Evolutionary conservation across 2,797 vertebrate species (phyloP), one percentile per base, ranked within the genome.

Genomic region (Sparus aurata): DNA sequence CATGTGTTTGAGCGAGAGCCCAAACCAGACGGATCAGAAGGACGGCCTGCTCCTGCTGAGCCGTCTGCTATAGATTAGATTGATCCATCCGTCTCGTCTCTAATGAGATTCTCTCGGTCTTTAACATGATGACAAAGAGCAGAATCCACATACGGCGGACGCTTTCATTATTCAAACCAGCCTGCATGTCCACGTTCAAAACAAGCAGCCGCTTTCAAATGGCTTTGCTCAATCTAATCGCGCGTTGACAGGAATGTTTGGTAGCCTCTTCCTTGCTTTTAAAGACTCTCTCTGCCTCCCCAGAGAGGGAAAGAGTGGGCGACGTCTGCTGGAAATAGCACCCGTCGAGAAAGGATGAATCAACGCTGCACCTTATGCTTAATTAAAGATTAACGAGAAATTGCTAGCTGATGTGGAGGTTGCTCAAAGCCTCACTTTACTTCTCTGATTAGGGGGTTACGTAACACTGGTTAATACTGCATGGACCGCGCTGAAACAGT

Each of bases 371-470:
- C 93, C 93, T 94, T 91, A 83, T 86, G 87, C 88, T 93, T 95
- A 94, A 95, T 95, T 95, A 95, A 96, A 95, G 91, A 95, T 95
- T 94, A 93, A 95, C 77, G 47, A 91, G 91, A 89, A 88, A 89
- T 92, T 87, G 89, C 87, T 83, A 25, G 84, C 81, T 75, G 90
- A 84, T 69, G 78, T 84, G 77, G 85, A 85, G 84, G 77, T 87
- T 91, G 91, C 88, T 91, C 83, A 82, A 89, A 94, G 87, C 93
- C 88, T 84, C 70, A 67, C 90, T 90, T 93, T 90, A 86, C 90
- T 82, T 87, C 81, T 80, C 76, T 91, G 93, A 94, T 94, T 92
- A 92, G 83, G 80, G 80, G 83, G 79, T 96, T 94, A 92, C 49
- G 87, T 92, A 96, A 95, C 79, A 72, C 89, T 84, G 74, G 76